A percentile compares a stretch with the other conserved stretches of the same genome.
Conservation (phyloP, 2,797 vertebrate genomes). For the Oreonectes daqikongensis region DNA sequence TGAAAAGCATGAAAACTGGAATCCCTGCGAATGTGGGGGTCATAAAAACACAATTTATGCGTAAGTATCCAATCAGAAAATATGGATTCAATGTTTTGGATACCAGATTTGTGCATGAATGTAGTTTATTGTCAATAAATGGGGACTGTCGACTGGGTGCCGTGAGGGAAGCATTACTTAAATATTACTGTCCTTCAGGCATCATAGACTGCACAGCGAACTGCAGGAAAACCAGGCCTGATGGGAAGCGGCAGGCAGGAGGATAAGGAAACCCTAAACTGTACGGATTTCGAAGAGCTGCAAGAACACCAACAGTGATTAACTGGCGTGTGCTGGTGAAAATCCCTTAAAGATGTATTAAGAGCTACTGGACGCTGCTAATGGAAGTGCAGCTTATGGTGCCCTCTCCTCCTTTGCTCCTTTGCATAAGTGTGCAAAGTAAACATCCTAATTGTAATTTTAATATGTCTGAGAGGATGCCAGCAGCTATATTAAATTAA, state of each 20-base stretch:
- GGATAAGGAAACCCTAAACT: background rate
- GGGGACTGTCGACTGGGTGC: background rate
- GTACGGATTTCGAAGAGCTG: conserved; percentile 27
- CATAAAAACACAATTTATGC: background rate
- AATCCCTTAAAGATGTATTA: conserved; percentile 43
- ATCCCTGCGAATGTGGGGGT: background rate
- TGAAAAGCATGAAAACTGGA: conserved; percentile 41
- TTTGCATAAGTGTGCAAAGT: background rate
- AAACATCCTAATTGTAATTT: conserved; percentile 11
- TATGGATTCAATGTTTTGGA: background rate
- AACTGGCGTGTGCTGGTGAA: conserved; percentile 33
- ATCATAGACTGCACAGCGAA: conserved; percentile 22
- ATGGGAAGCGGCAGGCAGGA: background rate
- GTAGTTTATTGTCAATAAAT: background rate
- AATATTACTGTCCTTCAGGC: conserved; percentile 7
- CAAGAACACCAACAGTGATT: conserved; percentile 52
- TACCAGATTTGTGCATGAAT: background rate
- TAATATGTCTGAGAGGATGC: background rate
- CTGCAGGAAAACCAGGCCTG: background rate
- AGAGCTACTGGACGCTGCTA: conserved; percentile 40
- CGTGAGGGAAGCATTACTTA: background rate
- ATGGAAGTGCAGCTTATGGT: conserved; percentile 31
- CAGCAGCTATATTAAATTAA: background rate
- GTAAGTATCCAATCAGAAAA: background rate
- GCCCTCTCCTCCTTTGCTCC: conserved; percentile 3